Conservation (phyloP, 1,140 invertebrate genomes). For the Tribolium madens region DNA sequence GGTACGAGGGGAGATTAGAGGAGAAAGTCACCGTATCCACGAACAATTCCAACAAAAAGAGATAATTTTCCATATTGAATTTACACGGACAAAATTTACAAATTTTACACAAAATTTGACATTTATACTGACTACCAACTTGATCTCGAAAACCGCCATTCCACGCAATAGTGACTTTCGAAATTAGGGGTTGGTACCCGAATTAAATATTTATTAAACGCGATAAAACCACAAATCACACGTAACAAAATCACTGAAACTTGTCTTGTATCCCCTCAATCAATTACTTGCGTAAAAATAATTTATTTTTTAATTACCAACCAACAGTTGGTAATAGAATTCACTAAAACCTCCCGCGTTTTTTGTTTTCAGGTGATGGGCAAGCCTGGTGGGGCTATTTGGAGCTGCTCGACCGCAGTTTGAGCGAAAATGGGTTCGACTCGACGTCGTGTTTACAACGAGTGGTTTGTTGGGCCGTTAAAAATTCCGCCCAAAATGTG, state of each 20-base stretch:
- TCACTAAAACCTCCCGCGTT: no score
- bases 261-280: no score
- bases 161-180: no score
- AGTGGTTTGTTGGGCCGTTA: slow-evolving; percentile 57
- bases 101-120: slow-evolving; percentile 26
- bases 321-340: no score
- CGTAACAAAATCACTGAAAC: no score
- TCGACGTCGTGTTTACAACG: slow-evolving; percentile 60
- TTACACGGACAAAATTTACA: slow-evolving; percentile 32
- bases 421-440: slow-evolving; percentile 60
- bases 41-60: slow-evolving; percentile 36
- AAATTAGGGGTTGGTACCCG: no score
- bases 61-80: slow-evolving; percentile 34
- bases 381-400: slow-evolving; percentile 43
- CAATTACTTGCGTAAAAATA: no score
- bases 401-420: slow-evolving; percentile 50
- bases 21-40: slow-evolving; percentile 5
- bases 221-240: no score
- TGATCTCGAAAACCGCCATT: no score
- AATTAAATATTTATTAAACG: no score
- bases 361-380: slow-evolving; percentile 33
- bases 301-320: slow-evolving; percentile 26
- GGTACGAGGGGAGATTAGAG: background rate
- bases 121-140: background rate
- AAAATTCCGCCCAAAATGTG: slow-evolving; percentile 56